A percentile compares a stretch with the other conserved stretches of the same genome.
Evolutionary conservation across 2,888 invertebrate genomes (phyloP).

Genomic region (Papilio demoleus): DNA sequence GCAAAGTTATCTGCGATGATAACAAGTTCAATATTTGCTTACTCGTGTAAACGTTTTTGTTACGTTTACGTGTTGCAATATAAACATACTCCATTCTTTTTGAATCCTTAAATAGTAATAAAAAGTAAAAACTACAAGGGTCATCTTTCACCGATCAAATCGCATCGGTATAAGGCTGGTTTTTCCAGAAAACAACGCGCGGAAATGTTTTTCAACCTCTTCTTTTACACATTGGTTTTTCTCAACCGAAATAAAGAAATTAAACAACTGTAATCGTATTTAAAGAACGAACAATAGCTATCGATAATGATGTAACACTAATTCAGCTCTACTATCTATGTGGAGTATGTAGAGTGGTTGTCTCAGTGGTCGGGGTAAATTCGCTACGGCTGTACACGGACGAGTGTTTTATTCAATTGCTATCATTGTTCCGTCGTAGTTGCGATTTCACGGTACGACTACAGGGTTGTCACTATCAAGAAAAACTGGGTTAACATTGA

Average conservation of each 20-base stretch:
- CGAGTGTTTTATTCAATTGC: conserved; percentile 38
- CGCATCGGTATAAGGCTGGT: too few species aligned
- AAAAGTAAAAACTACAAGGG: too few species aligned
- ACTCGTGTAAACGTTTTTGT: conserved; percentile 23
- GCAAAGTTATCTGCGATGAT: conserved; percentile 29
- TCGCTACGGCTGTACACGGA: conserved; percentile 48
- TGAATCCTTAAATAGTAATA: background rate
- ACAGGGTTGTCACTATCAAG: conserved; percentile 11
- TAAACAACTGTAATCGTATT: too few species aligned
- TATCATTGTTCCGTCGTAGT: conserved; percentile 36
- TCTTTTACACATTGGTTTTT: too few species aligned
- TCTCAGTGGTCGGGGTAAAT: conserved; percentile 52
- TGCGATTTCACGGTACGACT: conserved; percentile 25
- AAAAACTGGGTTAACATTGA: conserved; percentile 13
- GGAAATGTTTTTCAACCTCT: too few species aligned
- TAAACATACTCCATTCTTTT: conserved; percentile 13
- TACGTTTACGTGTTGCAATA: conserved; percentile 25
- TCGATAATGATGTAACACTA: background rate
- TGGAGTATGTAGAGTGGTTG: conserved; percentile 41
- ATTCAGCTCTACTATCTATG: conserved; percentile 7
- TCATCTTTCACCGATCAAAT: too few species aligned
- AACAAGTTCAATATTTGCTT: conserved; percentile 36
- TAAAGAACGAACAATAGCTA: background rate
- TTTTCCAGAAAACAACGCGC: too few species aligned
- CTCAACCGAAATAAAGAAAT: too few species aligned